These are phyloP conservation scores for Leptopilina clavipes DNA, from an alignment of 1,140 invertebrate species.

Conservation along the genomic window DNA sequence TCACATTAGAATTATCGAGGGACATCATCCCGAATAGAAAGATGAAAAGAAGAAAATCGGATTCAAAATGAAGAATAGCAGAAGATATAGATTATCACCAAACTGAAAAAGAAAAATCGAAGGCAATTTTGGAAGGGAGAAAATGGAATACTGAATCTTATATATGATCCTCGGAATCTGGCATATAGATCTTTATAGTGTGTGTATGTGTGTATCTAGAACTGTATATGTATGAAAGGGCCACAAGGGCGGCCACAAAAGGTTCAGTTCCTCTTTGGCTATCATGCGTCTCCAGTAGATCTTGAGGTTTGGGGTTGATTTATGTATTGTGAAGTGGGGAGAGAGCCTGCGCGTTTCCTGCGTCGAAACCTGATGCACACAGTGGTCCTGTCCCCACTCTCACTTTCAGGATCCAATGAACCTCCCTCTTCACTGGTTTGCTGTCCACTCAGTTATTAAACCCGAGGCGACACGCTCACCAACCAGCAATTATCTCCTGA, in stretches of 20 bases:
- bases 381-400: slow-evolving; percentile 49
- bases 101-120: neutral
- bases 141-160: slow-evolving; percentile 29
- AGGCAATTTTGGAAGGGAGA: neutral
- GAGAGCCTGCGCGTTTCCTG: slow-evolving; percentile 59
- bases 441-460: slow-evolving; percentile 73
- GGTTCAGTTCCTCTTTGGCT: slow-evolving; percentile 46
- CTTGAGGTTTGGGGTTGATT: slow-evolving; percentile 63
- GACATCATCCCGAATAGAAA: neutral
- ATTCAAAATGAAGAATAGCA: neutral
- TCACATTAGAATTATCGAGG: too few relatives aligned
- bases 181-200: neutral
- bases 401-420: slow-evolving; percentile 41
- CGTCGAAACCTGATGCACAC: slow-evolving; percentile 42
- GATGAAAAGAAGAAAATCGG: neutral
- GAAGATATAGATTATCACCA: too few relatives aligned
- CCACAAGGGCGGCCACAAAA: slow-evolving; percentile 53
- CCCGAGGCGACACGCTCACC: slow-evolving; percentile 69
- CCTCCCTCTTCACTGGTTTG: slow-evolving; percentile 59
- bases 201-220: too few relatives aligned
- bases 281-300: slow-evolving; percentile 48
- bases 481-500: slow-evolving; percentile 72
- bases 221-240: neutral
- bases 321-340: slow-evolving; percentile 61
- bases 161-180: slow-evolving; percentile 25